These are phyloP conservation scores for Platyscapa corneri DNA, from an alignment of 1,140 invertebrate genomes.

Conservation along the genomic window DNA sequence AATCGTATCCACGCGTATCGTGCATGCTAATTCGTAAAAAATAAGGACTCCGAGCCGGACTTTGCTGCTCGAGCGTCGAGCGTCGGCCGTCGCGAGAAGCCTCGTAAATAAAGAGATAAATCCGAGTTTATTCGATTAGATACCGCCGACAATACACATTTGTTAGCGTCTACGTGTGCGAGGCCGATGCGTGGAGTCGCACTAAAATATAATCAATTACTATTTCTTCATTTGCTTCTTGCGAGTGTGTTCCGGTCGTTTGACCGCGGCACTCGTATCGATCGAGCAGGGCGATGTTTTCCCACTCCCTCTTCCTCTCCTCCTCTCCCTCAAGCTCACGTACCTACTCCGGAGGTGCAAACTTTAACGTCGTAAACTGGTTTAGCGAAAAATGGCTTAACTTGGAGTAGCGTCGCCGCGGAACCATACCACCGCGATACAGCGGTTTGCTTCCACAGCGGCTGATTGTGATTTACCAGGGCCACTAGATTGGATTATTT, in stretches of 20 bases:
- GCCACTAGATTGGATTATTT: conserved; percentile 59
- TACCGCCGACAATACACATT: background rate
- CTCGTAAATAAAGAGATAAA: background rate
- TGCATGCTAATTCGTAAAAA: background rate
- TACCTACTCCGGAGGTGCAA: conserved; percentile 50
- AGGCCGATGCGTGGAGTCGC: too few species aligned
- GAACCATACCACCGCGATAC: conserved; percentile 54
- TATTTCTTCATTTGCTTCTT: background rate
- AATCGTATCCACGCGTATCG: background rate
- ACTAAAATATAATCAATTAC: background rate
- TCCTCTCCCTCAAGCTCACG: background rate
- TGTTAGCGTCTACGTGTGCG: background rate
- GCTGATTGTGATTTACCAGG: conserved; percentile 68
- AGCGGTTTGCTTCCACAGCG: background rate
- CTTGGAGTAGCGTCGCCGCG: conserved; percentile 59
- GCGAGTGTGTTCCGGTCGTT: background rate
- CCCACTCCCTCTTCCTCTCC: background rate
- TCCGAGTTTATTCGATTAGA: background rate
- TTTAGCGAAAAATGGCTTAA: conserved; percentile 70
- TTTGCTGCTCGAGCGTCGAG: too few species aligned
- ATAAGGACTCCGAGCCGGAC: background rate
- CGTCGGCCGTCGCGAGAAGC: too few species aligned
- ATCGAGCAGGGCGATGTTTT: conserved; percentile 48
- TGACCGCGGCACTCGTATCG: conserved; percentile 54
- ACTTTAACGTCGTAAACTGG: conserved; percentile 70